Conservation (phyloP, 2,797 vertebrate genomes). For the Iguana delicatissima region DNA sequence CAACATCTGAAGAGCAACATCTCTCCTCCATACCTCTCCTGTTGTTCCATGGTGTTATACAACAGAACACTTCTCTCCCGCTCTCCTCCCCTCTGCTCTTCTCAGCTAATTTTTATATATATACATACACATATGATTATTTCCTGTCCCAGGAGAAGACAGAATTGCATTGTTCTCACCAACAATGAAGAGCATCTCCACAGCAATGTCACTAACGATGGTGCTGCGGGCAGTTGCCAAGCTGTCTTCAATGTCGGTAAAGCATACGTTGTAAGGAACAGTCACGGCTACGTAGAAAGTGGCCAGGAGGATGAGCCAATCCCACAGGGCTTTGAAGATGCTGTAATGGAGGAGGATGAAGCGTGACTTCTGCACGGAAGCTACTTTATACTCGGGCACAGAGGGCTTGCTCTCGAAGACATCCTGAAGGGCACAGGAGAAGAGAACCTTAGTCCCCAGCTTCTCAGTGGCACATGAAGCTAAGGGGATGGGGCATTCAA, state of each 20-base stretch:
- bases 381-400: constrained; percentile 95
- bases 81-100: too few relatives aligned
- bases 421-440: constrained; percentile 78
- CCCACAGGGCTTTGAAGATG: constrained; percentile 94
- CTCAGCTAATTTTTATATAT: neutral
- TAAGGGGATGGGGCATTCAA: too few relatives aligned
- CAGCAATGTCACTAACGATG: constrained; percentile 91
- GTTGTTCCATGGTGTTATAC: neutral
- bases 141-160: neutral
- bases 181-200: constrained; percentile 97
- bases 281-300: constrained; percentile 96
- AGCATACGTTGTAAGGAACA: constrained; percentile 96
- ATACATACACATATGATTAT: neutral
- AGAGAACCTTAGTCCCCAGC: neutral
- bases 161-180: constrained; percentile 78
- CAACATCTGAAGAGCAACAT: neutral
- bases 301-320: constrained; percentile 94
- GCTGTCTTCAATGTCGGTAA: constrained; percentile 84
- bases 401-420: constrained; percentile 90
- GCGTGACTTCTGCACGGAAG: constrained; percentile 91
- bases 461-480: too few relatives aligned
- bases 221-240: constrained; percentile 86
- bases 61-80: too few relatives aligned
- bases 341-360: constrained; percentile 98
- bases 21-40: neutral